Evolutionary conservation across 2,113 vertebrate genomes (phyloP), one percentile per base, ranked within the genome.

Genomic region (Forbesichthys papilliferus): DNA sequence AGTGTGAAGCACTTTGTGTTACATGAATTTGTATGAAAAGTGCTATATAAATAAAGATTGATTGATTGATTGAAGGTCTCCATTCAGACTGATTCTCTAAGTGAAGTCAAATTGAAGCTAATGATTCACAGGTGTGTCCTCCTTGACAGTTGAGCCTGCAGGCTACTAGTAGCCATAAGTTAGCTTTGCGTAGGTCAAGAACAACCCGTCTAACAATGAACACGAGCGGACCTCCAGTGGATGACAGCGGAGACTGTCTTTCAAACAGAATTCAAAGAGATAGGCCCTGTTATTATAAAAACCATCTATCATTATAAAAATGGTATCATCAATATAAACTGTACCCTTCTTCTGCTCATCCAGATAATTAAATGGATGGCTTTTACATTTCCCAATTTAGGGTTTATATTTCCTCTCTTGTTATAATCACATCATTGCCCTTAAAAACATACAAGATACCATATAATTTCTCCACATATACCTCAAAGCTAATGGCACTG

Each of bases 121-220:
- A 4, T 55, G 5, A 36, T 14, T 18, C 27, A 69, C 57, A 33
- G 48, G 3, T 13, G 34, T 14, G 9, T 55, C 60, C 52, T 56
- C 42, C 52, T 56, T 53, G 33, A 57, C 16, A 34, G 57, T 34
- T 49, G 46, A 18, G 61, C 20, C 16, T 12, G 12, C 9, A 42
- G 66, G 61, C 42, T 42, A 42, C 36, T 42, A 14, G 36, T 27
- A 27, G 27, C 27, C 27, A 27, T 27, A 27, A 27, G 53, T 49
- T 61, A 56, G 61, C 56, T 69, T 48, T 64, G 47, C 57, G 1
- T 27, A 52, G 71, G 75, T 83, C 77, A 83, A 74, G 66, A 61
- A 69, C 61, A 48, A 51, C 49, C 2, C 12, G 48, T 48, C 64
- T 58, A 27, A 52, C 20, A 18, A 49, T 68, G 0, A 0, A 34